phyloP scores from a whole-genome alignment of 2,797 vertebrate genomes.

The Parauchenoglanis ngamensis region DNA sequence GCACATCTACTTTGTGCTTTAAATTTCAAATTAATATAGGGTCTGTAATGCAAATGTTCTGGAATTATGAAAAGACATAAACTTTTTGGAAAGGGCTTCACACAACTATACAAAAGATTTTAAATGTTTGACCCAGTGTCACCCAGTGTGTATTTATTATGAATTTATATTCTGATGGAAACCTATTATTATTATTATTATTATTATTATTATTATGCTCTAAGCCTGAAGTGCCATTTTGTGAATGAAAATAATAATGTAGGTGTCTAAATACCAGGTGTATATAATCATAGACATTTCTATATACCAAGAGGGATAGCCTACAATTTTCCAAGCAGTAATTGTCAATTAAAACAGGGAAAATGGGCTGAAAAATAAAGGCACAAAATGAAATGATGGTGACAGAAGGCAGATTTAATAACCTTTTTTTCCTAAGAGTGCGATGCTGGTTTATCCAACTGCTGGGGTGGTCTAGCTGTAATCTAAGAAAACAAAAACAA shows the following conservation, averaged over 20 bases:
- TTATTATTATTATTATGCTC: too few species aligned
- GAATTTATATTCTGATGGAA: too few species aligned
- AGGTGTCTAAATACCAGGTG: neutral
- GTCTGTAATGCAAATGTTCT: neutral
- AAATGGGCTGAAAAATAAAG: neutral
- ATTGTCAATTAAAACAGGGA: neutral
- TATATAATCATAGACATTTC: neutral
- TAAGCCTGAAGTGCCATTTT: neutral
- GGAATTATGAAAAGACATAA: neutral
- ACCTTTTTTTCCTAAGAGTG: neutral
- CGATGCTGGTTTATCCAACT: neutral
- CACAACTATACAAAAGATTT: neutral
- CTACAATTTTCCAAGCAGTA: neutral
- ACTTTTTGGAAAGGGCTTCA: neutral
- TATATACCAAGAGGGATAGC: neutral
- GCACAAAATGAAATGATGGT: neutral
- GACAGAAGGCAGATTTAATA: neutral
- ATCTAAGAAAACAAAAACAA: neutral
- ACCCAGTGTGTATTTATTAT: too few species aligned
- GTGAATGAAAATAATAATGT: neutral
- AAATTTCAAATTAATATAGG: neutral
- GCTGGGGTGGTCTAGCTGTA: neutral
- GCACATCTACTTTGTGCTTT: neutral
- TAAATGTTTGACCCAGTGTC: neutral
- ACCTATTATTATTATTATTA: too few species aligned